A percentile compares a stretch with the other conserved stretches of the same genome.
These are phyloP conservation scores for Cranoglanis bouderius DNA, from an alignment of 2,113 vertebrate genomes.

Conservation along the genomic window DNA sequence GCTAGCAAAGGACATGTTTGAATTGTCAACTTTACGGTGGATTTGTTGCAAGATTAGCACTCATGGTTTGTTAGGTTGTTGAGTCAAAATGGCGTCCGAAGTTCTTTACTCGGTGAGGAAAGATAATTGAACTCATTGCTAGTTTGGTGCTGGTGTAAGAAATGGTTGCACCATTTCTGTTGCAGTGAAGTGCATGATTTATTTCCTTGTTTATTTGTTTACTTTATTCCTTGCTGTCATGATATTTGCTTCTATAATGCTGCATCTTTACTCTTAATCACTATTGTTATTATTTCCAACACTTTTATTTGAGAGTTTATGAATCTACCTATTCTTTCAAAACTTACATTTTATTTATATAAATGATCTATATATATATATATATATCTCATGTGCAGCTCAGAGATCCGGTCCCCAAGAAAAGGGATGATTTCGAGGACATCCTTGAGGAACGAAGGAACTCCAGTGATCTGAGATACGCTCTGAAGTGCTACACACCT, in stretches of 20 bases:
- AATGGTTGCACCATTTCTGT: neutral
- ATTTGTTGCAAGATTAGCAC: neutral
- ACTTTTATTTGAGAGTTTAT: no score
- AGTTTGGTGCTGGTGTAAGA: neutral
- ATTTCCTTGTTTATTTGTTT: neutral
- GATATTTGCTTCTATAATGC: neutral
- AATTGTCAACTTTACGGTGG: neutral
- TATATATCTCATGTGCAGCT: constrained; percentile 53
- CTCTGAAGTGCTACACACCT: constrained; percentile 86
- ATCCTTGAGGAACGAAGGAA: constrained; percentile 87
- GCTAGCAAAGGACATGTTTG: neutral
- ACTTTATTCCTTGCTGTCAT: neutral
- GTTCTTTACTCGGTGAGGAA: constrained; percentile 68
- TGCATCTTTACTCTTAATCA: neutral
- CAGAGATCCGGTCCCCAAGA: constrained; percentile 82
- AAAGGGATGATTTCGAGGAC: constrained; percentile 94
- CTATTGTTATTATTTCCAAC: no score
- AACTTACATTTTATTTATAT: no score
- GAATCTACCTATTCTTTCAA: no score
- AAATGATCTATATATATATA: neutral
- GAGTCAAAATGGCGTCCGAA: constrained; percentile 64
- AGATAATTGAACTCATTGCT: neutral
- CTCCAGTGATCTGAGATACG: constrained; percentile 91
- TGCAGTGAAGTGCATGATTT: neutral
- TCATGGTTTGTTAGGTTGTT: constrained; percentile 28